Evolutionary conservation across 2,113 vertebrate species (phyloP).

Genomic region (Peromyscus leucopus): DNA sequence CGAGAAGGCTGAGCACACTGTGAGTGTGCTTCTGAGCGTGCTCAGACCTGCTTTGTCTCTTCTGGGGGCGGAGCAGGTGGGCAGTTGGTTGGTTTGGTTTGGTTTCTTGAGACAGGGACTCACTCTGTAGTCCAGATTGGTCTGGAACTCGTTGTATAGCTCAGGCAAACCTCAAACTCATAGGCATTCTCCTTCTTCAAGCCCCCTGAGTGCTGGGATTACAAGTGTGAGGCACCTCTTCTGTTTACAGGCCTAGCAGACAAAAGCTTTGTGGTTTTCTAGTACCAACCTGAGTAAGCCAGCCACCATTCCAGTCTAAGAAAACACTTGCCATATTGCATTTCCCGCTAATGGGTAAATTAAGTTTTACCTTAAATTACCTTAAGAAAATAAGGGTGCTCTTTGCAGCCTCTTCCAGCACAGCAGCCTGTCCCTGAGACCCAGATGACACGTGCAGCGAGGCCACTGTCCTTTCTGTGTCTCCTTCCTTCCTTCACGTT

Average conservation of each 20-base stretch:
- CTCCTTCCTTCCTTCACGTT: conserved; percentile 23
- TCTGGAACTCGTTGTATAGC: background rate
- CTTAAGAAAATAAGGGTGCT: background rate
- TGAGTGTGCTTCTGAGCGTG: background rate
- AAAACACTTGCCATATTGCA: background rate
- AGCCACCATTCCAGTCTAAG: background rate
- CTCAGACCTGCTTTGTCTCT: background rate
- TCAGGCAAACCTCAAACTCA: background rate
- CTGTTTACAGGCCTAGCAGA: background rate
- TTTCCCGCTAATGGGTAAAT: background rate
- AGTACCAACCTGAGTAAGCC: background rate
- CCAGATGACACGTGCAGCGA: background rate
- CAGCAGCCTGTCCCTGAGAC: background rate
- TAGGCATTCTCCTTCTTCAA: background rate
- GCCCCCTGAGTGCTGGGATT: background rate
- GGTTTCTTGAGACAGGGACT: background rate
- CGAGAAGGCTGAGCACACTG: background rate
- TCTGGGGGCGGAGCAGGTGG: background rate
- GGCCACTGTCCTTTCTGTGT: background rate
- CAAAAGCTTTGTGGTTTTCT: background rate
- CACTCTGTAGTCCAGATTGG: background rate
- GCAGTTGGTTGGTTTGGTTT: background rate
- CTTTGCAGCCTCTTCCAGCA: background rate
- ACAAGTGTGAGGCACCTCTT: background rate
- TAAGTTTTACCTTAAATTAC: background rate